Percentiles rank a stretch among this genome's conserved stretches.
Evolutionary conservation across 1,140 invertebrate genomes (phyloP).

Genomic region (Lepidurus apus): DNA sequence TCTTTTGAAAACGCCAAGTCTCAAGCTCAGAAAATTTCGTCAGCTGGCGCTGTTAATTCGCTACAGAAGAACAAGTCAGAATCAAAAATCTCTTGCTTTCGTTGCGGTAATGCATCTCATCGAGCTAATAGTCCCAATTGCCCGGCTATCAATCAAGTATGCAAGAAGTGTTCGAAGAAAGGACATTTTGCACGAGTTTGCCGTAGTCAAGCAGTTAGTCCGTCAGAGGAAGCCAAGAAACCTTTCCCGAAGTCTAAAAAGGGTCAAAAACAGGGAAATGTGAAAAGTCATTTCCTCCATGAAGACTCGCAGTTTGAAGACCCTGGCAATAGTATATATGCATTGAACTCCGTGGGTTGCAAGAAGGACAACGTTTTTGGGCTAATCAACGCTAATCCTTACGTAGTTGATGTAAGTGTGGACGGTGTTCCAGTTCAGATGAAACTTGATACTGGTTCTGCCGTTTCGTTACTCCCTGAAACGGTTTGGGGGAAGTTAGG

Average conservation of each 20-base stretch:
- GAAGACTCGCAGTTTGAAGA: neutral
- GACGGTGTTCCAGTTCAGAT: conserved; percentile 13
- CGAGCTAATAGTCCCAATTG: neutral
- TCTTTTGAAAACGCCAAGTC: conserved; percentile 29
- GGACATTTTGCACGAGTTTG: neutral
- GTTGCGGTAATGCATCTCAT: neutral
- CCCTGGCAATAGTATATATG: neutral
- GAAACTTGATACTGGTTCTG: conserved; percentile 26
- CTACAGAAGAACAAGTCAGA: neutral
- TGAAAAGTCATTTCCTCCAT: neutral
- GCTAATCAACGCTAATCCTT: conserved; percentile 17
- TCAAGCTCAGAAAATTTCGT: neutral
- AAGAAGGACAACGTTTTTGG: neutral
- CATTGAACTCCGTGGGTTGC: neutral
- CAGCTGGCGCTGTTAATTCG: neutral
- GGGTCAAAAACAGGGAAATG: neutral
- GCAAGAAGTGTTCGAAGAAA: neutral
- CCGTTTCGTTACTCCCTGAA: conserved; percentile 24
- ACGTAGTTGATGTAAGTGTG: neutral
- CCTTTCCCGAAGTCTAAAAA: neutral
- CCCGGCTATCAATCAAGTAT: neutral
- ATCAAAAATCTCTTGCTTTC: neutral
- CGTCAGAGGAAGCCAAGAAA: neutral
- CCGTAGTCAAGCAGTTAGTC: neutral
- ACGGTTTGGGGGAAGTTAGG: conserved; percentile 7